Evolutionary conservation across 1,140 invertebrate species (phyloP), one percentile per base, ranked within the genome.

Genomic region (Drosophila fuyamai): DNA sequence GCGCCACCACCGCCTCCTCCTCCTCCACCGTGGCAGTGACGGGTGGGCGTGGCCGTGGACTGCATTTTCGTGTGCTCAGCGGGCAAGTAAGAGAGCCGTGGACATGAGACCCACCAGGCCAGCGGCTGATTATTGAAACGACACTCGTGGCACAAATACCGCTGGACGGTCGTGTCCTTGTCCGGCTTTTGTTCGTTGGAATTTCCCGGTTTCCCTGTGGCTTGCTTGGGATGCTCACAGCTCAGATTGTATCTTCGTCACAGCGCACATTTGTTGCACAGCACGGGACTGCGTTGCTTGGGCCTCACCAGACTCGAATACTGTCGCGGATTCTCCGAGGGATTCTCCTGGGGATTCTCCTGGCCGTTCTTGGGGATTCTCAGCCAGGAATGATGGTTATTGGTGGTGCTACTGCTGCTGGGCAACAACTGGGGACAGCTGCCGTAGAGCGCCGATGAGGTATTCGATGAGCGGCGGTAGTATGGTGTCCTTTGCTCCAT

Each of bases 191-290:
- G 51, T 5, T 48, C 46, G 53, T 16, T 51, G 23, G 27, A 32
- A 35, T 46, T 60, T 14, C 27, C 41, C 14, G 44, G 53, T 51
- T 43, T 32, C 8, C n/a, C 48, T n/a, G 29, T 9, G n/a, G 27
- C 4, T 16, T 51, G n/a, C 29, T 68, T 68, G 46, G 90, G 90
- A 77, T 92, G 90, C 79, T 89, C 84, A 77, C 90, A 92, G 79
- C 78, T 89, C 70, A 90, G 71, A 73, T 92, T 92, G 81, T 92
- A 90, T 90, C 90, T 92, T 92, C 90, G 90, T 92, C 90, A 92
- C 90, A 92, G 90, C 50, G 90, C 90, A 29, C 90, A 92, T 79
- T 89, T 90, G 58, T 92, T 88, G 78, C 90, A 92, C 58, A 92
- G 70, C 66, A 92, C 84, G 18, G 78, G 70, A 76, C 71, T 82